A percentile compares a stretch with the other conserved stretches of the same genome.
These are phyloP conservation scores for Uloborus plumipes DNA, from an alignment of 2,888 invertebrate genomes.

Conservation along the genomic window DNA sequence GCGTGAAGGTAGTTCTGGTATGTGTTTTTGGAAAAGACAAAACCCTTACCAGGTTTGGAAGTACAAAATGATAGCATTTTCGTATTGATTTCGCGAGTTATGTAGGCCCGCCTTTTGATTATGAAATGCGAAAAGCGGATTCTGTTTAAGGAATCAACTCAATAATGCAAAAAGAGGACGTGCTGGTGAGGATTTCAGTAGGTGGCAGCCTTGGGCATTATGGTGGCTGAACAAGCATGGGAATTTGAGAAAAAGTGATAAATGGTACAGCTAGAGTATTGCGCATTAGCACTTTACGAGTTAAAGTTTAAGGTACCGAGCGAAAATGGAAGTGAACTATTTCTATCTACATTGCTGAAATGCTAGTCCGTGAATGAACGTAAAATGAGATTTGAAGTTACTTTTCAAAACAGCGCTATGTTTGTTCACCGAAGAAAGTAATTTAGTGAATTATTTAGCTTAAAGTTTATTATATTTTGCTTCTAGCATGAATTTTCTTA, in stretches of 20 bases:
- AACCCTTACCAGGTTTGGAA: background rate
- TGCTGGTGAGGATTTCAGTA: no score
- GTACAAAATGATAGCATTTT: conserved; percentile 33
- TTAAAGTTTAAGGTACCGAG: no score
- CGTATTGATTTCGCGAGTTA: conserved; percentile 21
- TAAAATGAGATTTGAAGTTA: no score
- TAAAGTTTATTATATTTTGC: no score
- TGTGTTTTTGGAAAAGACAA: background rate
- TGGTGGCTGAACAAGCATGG: conserved; percentile 40
- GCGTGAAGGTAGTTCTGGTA: conserved; percentile 47
- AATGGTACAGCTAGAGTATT: conserved; percentile 9
- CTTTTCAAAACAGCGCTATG: no score
- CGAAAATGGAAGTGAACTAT: no score
- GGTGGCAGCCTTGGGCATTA: conserved; percentile 9
- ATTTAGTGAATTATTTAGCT: no score
- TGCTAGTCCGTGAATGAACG: no score
- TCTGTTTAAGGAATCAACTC: conserved; percentile 7
- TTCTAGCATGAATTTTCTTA: no score
- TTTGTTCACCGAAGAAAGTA: no score
- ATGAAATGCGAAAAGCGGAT: conserved; percentile 55
- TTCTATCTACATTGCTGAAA: no score
- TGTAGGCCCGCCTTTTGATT: conserved; percentile 14
- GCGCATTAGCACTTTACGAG: no score
- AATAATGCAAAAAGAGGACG: conserved; percentile 45
- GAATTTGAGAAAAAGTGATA: conserved; percentile 59